Conservation (phyloP, 2,113 vertebrate genomes). For the Ceyx margarethae region DNA sequence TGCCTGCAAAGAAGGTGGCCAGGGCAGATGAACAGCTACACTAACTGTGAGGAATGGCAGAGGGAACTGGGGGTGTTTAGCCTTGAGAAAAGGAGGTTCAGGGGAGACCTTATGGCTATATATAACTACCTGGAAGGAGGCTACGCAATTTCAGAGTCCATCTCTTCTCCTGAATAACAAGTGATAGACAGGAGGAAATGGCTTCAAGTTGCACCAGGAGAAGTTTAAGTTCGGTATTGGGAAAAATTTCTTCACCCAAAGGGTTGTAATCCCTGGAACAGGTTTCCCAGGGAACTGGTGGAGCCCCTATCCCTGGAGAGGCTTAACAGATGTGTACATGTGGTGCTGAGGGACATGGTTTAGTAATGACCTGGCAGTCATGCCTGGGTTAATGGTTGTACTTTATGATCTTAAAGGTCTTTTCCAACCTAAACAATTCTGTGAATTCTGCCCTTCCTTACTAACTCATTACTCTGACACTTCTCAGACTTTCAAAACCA, state of each 20-base stretch:
- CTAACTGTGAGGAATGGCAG: not conserved
- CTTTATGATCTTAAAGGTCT: not conserved
- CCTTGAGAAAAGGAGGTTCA: not conserved
- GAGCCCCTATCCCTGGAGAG: not conserved
- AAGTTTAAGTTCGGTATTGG: not conserved
- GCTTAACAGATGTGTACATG: not conserved
- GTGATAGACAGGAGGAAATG: not conserved
- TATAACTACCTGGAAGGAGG: not conserved
- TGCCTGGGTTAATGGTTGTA: not conserved
- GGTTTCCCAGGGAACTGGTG: not conserved
- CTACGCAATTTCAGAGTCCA: not conserved
- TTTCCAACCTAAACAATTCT: not conserved
- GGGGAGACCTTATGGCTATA: not conserved
- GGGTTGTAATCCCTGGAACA: not conserved
- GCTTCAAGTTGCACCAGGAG: not conserved
- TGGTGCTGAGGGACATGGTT: not conserved
- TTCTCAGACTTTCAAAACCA: not conserved
- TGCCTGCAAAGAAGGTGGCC: not conserved
- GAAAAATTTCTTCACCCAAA: not conserved
- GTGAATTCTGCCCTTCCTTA: not conserved
- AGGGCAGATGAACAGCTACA: not conserved
- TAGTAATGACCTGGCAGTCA: not conserved
- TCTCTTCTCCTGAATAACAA: not conserved
- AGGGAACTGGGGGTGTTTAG: not conserved
- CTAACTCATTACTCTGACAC: not conserved